phyloP scores from a whole-genome alignment of 37 sponge, comb jelly and placozoan genomes.

The Petrosia ficiformis region DNA sequence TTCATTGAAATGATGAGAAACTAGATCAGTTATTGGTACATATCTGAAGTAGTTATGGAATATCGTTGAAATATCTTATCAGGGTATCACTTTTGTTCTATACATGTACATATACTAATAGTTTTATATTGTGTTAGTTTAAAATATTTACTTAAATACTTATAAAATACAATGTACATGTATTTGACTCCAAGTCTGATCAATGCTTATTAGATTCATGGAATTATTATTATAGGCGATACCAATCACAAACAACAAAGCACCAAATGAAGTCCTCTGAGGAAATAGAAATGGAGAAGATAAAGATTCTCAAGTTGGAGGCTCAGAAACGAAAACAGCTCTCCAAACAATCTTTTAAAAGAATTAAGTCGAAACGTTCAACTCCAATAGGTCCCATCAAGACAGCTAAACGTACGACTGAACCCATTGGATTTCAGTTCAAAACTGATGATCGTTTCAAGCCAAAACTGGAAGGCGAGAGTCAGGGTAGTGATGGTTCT shows the following conservation, averaged over 20 bases:
- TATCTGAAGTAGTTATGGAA: no score
- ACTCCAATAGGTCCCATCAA: slow-evolving; percentile 1
- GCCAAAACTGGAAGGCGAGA: background rate
- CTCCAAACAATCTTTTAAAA: slow-evolving; percentile 51
- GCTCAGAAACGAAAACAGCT: slow-evolving; percentile 26
- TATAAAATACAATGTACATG: no score
- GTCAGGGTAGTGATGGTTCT: background rate
- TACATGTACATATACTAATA: no score
- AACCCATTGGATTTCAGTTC: slow-evolving; percentile 59
- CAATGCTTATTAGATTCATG: no score
- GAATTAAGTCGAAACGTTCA: background rate
- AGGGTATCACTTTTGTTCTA: no score
- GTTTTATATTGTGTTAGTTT: no score
- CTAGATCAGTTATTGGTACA: no score
- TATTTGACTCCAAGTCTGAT: no score
- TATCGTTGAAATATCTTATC: no score
- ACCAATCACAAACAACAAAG: background rate
- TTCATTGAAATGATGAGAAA: no score
- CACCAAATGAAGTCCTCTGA: slow-evolving; percentile 42
- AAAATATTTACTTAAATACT: no score
- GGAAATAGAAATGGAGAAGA: slow-evolving; percentile 63
- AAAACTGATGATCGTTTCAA: slow-evolving; percentile 6
- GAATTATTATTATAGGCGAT: no score
- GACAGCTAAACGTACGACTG: slow-evolving; percentile 29
- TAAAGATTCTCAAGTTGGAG: slow-evolving; percentile 40